These are phyloP conservation scores for Scomberomorus guttatus DNA, from an alignment of 2,797 vertebrate species.

Conservation along the genomic window DNA sequence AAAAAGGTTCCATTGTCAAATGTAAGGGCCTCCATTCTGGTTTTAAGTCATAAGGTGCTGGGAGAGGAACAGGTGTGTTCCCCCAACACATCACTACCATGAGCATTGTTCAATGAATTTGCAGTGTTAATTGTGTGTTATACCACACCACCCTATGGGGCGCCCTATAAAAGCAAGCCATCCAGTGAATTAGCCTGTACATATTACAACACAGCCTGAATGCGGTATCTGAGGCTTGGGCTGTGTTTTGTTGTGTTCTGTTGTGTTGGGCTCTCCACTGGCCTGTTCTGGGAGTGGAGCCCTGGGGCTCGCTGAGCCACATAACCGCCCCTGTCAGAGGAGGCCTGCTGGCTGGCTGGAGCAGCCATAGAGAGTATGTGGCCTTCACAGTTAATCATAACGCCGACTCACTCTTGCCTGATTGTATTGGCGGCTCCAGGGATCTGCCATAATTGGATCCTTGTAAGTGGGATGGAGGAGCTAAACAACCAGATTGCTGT, in stretches of 20 bases:
- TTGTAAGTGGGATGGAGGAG: constrained; percentile 91
- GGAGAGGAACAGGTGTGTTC: constrained; percentile 63
- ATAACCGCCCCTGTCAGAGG: constrained; percentile 77
- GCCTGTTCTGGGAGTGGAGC: constrained; percentile 67
- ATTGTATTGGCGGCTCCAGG: constrained; percentile 89
- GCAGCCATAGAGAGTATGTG: constrained; percentile 81
- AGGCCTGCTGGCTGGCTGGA: constrained; percentile 78
- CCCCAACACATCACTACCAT: constrained; percentile 50
- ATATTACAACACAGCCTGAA: constrained; percentile 66
- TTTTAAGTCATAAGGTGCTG: constrained; percentile 49
- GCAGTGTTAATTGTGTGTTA: constrained; percentile 79
- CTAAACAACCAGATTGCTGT: constrained; percentile 92
- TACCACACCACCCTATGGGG: constrained; percentile 70
- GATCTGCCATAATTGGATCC: constrained; percentile 92
- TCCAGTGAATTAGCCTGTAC: constrained; percentile 76
- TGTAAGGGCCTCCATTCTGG: constrained; percentile 30
- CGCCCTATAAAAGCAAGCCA: constrained; percentile 72
- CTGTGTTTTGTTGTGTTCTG: constrained; percentile 62
- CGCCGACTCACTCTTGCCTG: constrained; percentile 86
- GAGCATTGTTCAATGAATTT: constrained; percentile 76
- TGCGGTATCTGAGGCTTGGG: constrained; percentile 61
- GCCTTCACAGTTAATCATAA: constrained; percentile 90
- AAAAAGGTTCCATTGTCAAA: constrained; percentile 28
- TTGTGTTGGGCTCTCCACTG: constrained; percentile 64
- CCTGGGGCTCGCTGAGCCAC: constrained; percentile 75